Base-by-base conservation (phyloP, 2,888 invertebrate genomes). In the Rotaria socialis region DNA sequence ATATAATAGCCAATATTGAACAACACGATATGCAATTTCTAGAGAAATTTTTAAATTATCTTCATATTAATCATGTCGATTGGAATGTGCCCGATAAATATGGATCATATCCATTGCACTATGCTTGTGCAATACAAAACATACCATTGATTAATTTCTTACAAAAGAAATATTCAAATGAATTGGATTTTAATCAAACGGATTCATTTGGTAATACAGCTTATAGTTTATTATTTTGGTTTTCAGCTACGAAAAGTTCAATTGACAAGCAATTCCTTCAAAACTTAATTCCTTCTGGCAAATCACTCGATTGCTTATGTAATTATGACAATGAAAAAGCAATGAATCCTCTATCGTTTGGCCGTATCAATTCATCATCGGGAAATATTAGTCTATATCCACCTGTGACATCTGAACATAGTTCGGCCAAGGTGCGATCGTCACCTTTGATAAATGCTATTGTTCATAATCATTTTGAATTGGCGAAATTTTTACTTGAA, bases 41-140 rank as follows among this genome's bases (percentile, higher is more conserved):
- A 10, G 47, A 80, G 24, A 43, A 80, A 80, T n/a, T 80, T 24
- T 35, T 47, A 6, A 7, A 1, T 6, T 43, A 0, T 43, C 24
- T 80, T 4, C 14, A 11, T 47, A 5, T n/a, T 19, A 41, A 80
- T 47, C 11, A 47, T 47, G 41, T 47, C 0, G 8, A 43, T 47
- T 80, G 47, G 47, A 80, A 80, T 47, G 19, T 22, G 3, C 1
- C 16, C 1, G 80, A 80, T 80, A n/a, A 41, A 0, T 47, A 47
- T 47, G 80, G 80, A 41, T 80, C 24, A 1, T 47, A 47, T 80
- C 80, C 80, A 47, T 47, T 80, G 8, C 80, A 80, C 47, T 80
- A 80, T 47, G 80, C 80, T 41, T 80, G 80, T 80, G n/a, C n/a
- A 3, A 43, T 41, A 80, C 43, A 80, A n/a, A 80, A 80, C 47